phyloP scores from a whole-genome alignment of 2,797 vertebrate genomes.

The Sylvilagus floridanus region DNA sequence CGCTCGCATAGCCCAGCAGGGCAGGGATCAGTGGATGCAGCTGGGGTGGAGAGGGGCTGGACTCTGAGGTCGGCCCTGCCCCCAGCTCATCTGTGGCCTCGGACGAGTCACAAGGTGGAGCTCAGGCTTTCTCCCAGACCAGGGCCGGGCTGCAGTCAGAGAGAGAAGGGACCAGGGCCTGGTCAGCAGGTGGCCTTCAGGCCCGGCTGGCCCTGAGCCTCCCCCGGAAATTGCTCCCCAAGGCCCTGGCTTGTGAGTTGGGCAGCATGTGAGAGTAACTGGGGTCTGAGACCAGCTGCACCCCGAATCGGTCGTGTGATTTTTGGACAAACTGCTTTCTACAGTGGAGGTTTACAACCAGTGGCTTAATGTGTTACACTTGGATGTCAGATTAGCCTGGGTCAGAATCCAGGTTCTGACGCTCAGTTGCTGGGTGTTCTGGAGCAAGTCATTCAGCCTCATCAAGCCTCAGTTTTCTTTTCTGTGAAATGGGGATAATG shows the following conservation, averaged over 20 bases:
- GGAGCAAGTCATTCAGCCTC: neutral
- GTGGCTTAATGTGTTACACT: neutral
- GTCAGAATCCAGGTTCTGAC: neutral
- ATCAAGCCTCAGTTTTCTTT: neutral
- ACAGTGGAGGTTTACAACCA: neutral
- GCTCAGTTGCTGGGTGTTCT: neutral
- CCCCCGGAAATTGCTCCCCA: neutral
- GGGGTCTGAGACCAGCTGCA: neutral
- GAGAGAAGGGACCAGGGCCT: neutral
- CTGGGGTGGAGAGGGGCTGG: neutral
- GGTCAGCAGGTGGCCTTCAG: neutral
- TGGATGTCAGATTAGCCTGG: constrained; percentile 8
- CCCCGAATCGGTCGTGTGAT: neutral
- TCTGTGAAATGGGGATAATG: neutral
- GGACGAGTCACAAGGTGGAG: neutral
- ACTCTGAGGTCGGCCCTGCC: neutral
- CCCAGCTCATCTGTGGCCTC: neutral
- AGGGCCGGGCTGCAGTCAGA: neutral
- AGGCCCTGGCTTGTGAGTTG: neutral
- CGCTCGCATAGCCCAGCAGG: constrained; percentile 53
- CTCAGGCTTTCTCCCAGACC: neutral
- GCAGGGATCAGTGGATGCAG: neutral
- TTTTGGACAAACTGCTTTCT: constrained; percentile 22
- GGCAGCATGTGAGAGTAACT: neutral
- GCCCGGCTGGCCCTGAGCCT: neutral